phyloP scores from a whole-genome alignment of 1,140 invertebrate genomes.

The Hylaeus volcanicus region DNA sequence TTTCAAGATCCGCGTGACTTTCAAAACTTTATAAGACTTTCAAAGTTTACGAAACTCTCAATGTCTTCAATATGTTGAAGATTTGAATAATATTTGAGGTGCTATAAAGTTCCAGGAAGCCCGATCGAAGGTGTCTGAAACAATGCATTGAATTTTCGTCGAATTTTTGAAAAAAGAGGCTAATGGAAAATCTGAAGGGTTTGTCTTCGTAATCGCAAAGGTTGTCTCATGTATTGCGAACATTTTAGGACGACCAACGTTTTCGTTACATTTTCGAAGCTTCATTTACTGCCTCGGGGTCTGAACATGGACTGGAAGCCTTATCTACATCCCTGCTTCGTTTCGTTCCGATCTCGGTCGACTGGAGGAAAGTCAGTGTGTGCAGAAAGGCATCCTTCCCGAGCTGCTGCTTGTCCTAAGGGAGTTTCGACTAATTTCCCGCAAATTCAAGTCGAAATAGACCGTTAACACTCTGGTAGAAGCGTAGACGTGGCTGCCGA shows the following conservation, averaged over 20 bases:
- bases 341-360: conserved; percentile 19
- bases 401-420: conserved; percentile 47
- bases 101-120: conserved; percentile 21
- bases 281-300: conserved; percentile 21
- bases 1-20: conserved; percentile 26
- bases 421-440: conserved; percentile 66
- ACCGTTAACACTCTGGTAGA: conserved; percentile 63
- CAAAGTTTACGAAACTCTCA: conserved; percentile 17
- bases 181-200: background rate
- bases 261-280: conserved; percentile 8
- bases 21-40: conserved; percentile 34
- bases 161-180: no score
- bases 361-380: conserved; percentile 33
- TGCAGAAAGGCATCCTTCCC: conserved; percentile 44
- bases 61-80: conserved; percentile 33
- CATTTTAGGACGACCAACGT: no score
- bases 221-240: background rate
- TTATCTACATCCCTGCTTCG: conserved; percentile 49
- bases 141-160: background rate
- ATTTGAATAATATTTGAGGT: conserved; percentile 47
- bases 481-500: conserved; percentile 27
- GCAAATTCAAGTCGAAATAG: conserved; percentile 63
- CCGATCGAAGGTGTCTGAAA: conserved; percentile 10
- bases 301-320: background rate
- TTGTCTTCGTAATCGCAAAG: background rate